Percentiles rank a stretch among this genome's conserved stretches.
Conservation (phyloP, 2,888 invertebrate species). For the Laspeyria flexula region DNA sequence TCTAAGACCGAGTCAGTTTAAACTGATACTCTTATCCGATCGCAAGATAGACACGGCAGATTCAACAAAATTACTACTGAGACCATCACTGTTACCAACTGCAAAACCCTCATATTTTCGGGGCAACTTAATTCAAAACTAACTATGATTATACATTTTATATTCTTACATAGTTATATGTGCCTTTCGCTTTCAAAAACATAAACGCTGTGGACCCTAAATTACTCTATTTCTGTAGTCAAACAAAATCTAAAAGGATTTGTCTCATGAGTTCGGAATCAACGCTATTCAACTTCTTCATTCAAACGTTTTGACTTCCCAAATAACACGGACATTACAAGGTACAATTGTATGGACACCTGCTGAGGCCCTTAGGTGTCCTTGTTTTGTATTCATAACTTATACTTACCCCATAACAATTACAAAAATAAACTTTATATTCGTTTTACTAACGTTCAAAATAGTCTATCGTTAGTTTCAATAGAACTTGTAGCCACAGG, state of each 20-base stretch:
- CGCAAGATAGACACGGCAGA: too few species aligned
- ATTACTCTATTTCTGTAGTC: neutral
- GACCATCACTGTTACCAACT: too few species aligned
- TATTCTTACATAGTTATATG: too few species aligned
- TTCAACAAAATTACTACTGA: too few species aligned
- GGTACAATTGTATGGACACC: slow-evolving; percentile 70
- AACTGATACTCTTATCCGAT: too few species aligned
- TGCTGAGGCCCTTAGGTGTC: slow-evolving; percentile 80
- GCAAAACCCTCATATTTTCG: too few species aligned
- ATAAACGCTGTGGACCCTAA: slow-evolving; percentile 3
- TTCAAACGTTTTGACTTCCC: slow-evolving; percentile 53
- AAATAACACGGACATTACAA: slow-evolving; percentile 70
- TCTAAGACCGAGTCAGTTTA: too few species aligned
- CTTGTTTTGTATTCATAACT: slow-evolving; percentile 58
- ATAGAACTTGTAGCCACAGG: slow-evolving; percentile 76
- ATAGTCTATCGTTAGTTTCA: slow-evolving; percentile 21
- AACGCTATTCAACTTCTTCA: slow-evolving; percentile 33
- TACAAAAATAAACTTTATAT: slow-evolving; percentile 39
- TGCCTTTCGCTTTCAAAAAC: too few species aligned
- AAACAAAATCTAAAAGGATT: slow-evolving; percentile 26
- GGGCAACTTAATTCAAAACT: too few species aligned
- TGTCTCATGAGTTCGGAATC: slow-evolving; percentile 31
- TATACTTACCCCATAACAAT: slow-evolving; percentile 17
- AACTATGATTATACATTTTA: too few species aligned
- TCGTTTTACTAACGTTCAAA: slow-evolving; percentile 21